Evolutionary conservation across 1,140 invertebrate species (phyloP), one percentile per base, ranked within the genome.

Genomic region (Pseudomyrmex gracilis): DNA sequence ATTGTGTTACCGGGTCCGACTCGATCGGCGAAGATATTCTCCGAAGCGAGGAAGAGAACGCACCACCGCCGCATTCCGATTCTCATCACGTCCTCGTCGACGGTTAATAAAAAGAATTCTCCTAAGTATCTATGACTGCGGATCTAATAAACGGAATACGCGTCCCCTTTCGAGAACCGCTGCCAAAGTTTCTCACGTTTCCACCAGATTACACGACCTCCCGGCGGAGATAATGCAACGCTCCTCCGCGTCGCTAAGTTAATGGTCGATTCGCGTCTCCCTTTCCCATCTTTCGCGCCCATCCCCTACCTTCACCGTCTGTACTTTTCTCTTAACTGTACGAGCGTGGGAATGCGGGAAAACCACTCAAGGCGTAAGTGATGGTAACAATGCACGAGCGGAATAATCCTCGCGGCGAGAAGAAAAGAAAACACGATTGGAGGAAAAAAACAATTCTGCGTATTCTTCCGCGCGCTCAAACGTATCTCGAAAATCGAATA

Each of bases 91-190:
- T 80, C 5, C 34, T 34, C 24, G 63, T 78, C 82, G 71, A 49
- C 82, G 64, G 67, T 47, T 58, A 64, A 76, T 74, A 82, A 85
- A 87, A 85, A 53, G 64, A 51, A 82, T 85, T 85, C 71, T 73
- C 57, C 45, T 24, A 68, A 85, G 68, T 61, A 51, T 60, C 66
- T 53, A 70, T 67, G 55, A 84, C 53, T 55, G 60, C 53, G 63
- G 51, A 49, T 60, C 58, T 51, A 51, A 51, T 34, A 71, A 71
- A 78, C 66, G 49, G 9, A 60, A 86, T 85, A 34, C 34, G 34
- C 34, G 34, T 5, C 34, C 34, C 51, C n/a, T 51, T 51, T 70
- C 20, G 76, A 70, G 58, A 43, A 43, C 53, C n/a, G 2, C 64
- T 71, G 66, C 66, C 76, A 70, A 80, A 80, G 66, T 49, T 55